Evolutionary conservation across 2,113 vertebrate species (phyloP).

Genomic region (Azemiops feae): DNA sequence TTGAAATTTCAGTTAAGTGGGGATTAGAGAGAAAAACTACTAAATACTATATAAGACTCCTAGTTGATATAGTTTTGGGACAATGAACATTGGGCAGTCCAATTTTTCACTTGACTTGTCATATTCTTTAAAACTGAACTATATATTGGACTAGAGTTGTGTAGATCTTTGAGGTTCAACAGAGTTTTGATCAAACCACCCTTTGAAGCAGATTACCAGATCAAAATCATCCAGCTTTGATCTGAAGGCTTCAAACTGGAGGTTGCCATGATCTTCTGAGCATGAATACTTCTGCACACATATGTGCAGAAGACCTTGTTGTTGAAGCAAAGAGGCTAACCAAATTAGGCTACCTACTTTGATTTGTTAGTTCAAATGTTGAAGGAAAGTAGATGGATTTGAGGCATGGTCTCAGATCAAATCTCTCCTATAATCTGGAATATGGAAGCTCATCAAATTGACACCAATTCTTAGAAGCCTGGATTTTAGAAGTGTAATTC

Average conservation of each 20-base stretch:
- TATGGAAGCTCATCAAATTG: not conserved
- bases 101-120: not conserved
- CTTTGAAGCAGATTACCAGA: not conserved
- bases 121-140: not conserved
- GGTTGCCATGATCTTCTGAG: not conserved
- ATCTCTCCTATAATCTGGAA: not conserved
- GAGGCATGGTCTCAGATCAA: not conserved
- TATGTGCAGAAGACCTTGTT: not conserved
- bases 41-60: not conserved
- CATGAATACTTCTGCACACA: not conserved
- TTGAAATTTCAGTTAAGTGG: conserved; percentile 55
- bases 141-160: not conserved
- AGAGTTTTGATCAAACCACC: not conserved
- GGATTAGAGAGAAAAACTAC: conserved; percentile 30
- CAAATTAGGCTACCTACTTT: not conserved
- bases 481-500: not conserved
- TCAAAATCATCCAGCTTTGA: not conserved
- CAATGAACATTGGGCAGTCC: not conserved
- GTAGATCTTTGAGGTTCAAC: not conserved
- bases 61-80: not conserved
- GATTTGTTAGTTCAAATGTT: not conserved
- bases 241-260: not conserved
- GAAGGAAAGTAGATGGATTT: not conserved
- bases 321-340: not conserved
- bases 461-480: not conserved